phyloP scores from a whole-genome alignment of 2,888 invertebrate genomes.

The Xanthorhoe designata region DNA sequence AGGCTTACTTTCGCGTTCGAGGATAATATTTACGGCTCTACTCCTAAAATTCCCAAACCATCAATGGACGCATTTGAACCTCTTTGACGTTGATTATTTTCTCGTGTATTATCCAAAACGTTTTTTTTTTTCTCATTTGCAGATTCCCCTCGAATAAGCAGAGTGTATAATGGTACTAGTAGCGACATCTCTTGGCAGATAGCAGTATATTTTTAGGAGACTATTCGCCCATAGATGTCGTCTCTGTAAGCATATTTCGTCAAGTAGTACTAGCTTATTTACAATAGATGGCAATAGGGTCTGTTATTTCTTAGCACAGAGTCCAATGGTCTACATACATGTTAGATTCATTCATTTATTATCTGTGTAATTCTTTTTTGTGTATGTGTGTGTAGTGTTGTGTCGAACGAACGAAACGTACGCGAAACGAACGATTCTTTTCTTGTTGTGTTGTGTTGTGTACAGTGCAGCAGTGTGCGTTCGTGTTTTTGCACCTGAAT shows the following conservation, averaged over 20 bases:
- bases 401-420: no score
- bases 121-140: no score
- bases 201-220: conserved; percentile 18
- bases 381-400: no score
- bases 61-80: no score
- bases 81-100: no score
- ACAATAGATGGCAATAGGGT: conserved; percentile 51
- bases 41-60: no score
- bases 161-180: not conserved
- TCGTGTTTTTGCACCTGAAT: conserved; percentile 35
- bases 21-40: no score
- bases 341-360: conserved; percentile 29
- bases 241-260: not conserved
- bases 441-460: no score
- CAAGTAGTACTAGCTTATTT: not conserved
- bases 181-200: conserved; percentile 53
- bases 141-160: not conserved
- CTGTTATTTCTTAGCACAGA: conserved; percentile 6
- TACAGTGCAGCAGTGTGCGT: no score
- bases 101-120: no score
- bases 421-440: no score
- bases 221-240: conserved; percentile 45
- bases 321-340: conserved; percentile 39
- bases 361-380: conserved; percentile 15
- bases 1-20: no score